These are phyloP conservation scores for Sipha flava DNA, from an alignment of 1,140 invertebrate species.

Conservation along the genomic window DNA sequence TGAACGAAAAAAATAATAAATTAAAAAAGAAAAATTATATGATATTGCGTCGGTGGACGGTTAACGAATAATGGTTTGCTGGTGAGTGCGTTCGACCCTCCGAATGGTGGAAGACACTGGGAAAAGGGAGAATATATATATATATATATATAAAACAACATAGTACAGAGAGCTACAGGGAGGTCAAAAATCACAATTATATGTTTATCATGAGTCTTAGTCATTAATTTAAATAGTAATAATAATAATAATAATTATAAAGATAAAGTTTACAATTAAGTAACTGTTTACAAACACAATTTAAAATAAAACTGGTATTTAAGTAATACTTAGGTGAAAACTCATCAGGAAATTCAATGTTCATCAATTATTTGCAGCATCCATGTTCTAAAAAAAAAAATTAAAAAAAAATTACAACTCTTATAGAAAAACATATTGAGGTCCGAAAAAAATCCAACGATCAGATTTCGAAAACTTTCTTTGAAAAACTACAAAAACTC, in stretches of 20 bases:
- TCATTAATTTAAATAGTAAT: not conserved
- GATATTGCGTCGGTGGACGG: not conserved
- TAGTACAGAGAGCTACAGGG: slow-evolving; percentile 6
- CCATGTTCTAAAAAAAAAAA: not conserved
- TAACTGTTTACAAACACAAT: slow-evolving; percentile 2
- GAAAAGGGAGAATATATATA: not conserved
- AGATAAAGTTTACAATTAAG: slow-evolving; percentile 5
- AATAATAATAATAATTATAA: slow-evolving; percentile 1
- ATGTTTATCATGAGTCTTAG: not conserved
- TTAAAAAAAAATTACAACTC: not conserved
- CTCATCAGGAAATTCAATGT: not conserved
- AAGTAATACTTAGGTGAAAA: slow-evolving; percentile 21
- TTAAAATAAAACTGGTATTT: slow-evolving; percentile 16
- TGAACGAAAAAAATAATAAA: not conserved
- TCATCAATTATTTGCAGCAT: not conserved
- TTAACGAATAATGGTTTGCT: not conserved
- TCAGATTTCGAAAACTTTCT: too few species aligned
- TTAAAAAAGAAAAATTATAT: not conserved
- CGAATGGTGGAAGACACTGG: slow-evolving; percentile 13
- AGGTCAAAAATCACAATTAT: not conserved
- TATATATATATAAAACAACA: not conserved
- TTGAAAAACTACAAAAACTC: too few species aligned
- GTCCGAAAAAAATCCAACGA: too few species aligned
- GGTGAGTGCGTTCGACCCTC: not conserved
- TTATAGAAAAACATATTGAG: not conserved